Percentiles rank a stretch among this genome's conserved stretches.
phyloP scores from a whole-genome alignment of 2,888 invertebrate species.

The Polietes domitor region DNA sequence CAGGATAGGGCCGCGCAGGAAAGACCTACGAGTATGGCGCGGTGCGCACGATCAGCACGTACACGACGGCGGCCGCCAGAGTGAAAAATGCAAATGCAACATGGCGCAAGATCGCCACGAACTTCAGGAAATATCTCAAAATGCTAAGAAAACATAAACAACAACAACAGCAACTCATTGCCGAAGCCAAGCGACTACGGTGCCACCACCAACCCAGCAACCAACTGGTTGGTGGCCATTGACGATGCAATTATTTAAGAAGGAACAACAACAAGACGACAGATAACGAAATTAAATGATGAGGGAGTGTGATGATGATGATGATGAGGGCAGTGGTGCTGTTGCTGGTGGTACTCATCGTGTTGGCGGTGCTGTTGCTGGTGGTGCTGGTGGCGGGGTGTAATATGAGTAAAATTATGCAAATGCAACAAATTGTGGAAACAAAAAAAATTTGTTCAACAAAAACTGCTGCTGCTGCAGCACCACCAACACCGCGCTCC shows the following conservation, averaged over 20 bases:
- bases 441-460: conserved; percentile 45
- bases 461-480: conserved; percentile 3
- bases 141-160: conserved; percentile 54
- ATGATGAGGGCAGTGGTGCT: conserved; percentile 57
- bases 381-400: conserved; percentile 50
- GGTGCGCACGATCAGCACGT: conserved; percentile 78
- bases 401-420: conserved; percentile 63
- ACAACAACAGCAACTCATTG: conserved; percentile 51
- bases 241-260: conserved; percentile 57
- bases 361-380: conserved; percentile 25
- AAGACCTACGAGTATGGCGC: conserved; percentile 1
- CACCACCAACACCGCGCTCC: conserved; percentile 17
- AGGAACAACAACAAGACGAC: conserved; percentile 30
- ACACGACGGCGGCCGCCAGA: conserved; percentile 63
- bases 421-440: conserved; percentile 66
- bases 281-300: conserved; percentile 33
- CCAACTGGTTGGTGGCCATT: conserved; percentile 50
- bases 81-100: conserved; percentile 55
- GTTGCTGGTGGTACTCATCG: conserved; percentile 35
- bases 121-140: conserved; percentile 62
- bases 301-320: conserved; percentile 23
- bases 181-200: conserved; percentile 40
- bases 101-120: conserved; percentile 69
- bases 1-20: conserved; percentile 13
- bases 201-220: conserved; percentile 14